phyloP scores from a whole-genome alignment of 2,888 invertebrate species.

The Spisula subtruncata region DNA sequence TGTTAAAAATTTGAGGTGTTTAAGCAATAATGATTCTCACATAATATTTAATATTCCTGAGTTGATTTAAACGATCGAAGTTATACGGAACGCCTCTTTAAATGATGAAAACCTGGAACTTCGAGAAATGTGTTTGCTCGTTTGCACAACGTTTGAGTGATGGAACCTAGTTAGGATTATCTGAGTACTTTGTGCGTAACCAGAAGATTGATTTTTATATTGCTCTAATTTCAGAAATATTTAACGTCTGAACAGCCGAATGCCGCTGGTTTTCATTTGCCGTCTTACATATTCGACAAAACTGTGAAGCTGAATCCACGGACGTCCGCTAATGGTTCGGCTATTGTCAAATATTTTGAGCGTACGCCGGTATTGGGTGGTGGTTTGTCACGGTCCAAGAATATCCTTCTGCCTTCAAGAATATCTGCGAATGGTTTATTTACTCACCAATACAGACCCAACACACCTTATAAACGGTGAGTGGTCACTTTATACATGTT shows the following conservation, averaged over 20 bases:
- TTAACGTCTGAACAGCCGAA: background rate
- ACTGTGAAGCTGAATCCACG: background rate
- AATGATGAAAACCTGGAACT: too few species aligned
- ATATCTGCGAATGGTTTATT: background rate
- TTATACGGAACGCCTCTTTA: too few species aligned
- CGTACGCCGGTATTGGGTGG: constrained; percentile 24
- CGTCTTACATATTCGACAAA: background rate
- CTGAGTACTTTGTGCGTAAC: too few species aligned
- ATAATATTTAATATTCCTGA: too few species aligned
- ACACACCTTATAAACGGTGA: background rate
- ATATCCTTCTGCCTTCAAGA: constrained; percentile 4
- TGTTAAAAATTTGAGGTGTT: too few species aligned
- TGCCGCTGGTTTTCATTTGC: background rate
- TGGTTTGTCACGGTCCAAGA: background rate
- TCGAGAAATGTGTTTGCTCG: too few species aligned
- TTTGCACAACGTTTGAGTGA: too few species aligned
- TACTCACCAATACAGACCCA: background rate
- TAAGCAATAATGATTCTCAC: too few species aligned
- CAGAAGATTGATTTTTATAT: too few species aligned
- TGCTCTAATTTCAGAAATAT: background rate
- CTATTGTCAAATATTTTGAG: constrained; percentile 35
- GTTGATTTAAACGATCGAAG: too few species aligned
- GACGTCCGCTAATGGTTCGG: background rate
- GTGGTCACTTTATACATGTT: too few species aligned
- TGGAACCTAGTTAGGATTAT: too few species aligned